Conservation (phyloP, 1,140 invertebrate genomes). For the Tetranychus urticae region DNA sequence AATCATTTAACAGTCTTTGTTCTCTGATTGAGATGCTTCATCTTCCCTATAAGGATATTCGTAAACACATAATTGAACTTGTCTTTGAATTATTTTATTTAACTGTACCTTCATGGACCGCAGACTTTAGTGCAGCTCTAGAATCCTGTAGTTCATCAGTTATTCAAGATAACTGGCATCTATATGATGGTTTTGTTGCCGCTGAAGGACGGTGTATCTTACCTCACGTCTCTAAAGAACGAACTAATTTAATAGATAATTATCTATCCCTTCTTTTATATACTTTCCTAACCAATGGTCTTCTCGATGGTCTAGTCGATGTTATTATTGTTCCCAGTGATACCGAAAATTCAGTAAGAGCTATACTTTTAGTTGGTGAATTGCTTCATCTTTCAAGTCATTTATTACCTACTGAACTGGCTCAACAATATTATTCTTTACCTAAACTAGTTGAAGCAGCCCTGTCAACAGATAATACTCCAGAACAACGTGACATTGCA, state of each 20-base stretch:
- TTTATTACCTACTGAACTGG: slow-evolving; percentile 51
- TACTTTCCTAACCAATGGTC: slow-evolving; percentile 56
- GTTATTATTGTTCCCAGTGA: slow-evolving; percentile 68
- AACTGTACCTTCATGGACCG: slow-evolving; percentile 64
- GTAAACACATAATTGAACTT: slow-evolving; percentile 66
- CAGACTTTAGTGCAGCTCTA: slow-evolving; percentile 62
- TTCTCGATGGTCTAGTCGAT: slow-evolving; percentile 53
- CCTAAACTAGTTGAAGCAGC: slow-evolving; percentile 53
- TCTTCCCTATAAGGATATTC: slow-evolving; percentile 59
- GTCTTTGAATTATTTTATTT: slow-evolving; percentile 67
- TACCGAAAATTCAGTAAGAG: slow-evolving; percentile 53
- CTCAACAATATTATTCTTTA: slow-evolving; percentile 49
- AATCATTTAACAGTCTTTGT: slow-evolving; percentile 29
- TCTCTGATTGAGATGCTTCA: slow-evolving; percentile 66
- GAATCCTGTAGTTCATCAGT: slow-evolving; percentile 37
- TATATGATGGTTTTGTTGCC: slow-evolving; percentile 74
- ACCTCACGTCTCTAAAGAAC: slow-evolving; percentile 46
- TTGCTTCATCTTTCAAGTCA: slow-evolving; percentile 46
- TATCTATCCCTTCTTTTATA: slow-evolving; percentile 69
- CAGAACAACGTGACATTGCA: slow-evolving; percentile 27
- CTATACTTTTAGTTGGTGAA: slow-evolving; percentile 66
- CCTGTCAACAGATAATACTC: slow-evolving; percentile 22
- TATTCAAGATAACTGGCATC: slow-evolving; percentile 49
- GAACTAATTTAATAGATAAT: slow-evolving; percentile 58
- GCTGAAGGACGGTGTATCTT: slow-evolving; percentile 58